A percentile compares a stretch with the other conserved stretches of the same genome.
phyloP scores from a whole-genome alignment of 2,113 vertebrate genomes.

The Calyptommatus sinebrachiatus region DNA sequence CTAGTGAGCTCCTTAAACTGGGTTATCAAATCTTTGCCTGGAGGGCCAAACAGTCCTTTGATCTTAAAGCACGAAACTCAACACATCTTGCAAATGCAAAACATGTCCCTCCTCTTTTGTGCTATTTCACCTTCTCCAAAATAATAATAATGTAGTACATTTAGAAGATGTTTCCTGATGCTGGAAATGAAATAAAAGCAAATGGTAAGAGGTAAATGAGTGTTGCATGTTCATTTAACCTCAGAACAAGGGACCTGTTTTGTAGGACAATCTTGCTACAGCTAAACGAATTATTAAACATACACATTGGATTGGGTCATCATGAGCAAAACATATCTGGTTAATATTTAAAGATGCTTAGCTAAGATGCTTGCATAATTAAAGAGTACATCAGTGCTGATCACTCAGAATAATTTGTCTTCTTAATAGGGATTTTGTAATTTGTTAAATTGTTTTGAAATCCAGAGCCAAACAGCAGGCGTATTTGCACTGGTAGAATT shows the following conservation, averaged over 20 bases:
- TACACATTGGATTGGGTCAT: slow-evolving; percentile 61
- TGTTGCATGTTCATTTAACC: background rate
- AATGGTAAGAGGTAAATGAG: background rate
- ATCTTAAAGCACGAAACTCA: too few species aligned
- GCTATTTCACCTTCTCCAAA: background rate
- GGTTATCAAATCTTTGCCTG: too few species aligned
- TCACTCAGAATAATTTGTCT: slow-evolving; percentile 70
- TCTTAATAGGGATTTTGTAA: slow-evolving; percentile 68
- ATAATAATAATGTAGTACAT: background rate
- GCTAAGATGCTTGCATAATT: slow-evolving; percentile 75
- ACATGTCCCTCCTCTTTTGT: background rate
- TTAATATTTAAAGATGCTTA: slow-evolving; percentile 76
- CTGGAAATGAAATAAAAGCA: slow-evolving; percentile 28
- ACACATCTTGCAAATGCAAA: background rate
- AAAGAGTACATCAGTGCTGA: slow-evolving; percentile 62
- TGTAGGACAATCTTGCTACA: background rate
- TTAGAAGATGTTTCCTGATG: background rate
- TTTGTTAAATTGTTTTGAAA: slow-evolving; percentile 72
- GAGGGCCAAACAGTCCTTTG: too few species aligned
- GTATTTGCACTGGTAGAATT: slow-evolving; percentile 59
- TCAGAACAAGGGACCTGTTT: background rate
- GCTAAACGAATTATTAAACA: slow-evolving; percentile 50
- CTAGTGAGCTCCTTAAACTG: too few species aligned
- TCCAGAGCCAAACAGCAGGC: slow-evolving; percentile 51
- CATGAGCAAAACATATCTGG: slow-evolving; percentile 61